Evolutionary conservation across 2,797 vertebrate species (phyloP).

Genomic region (Hylomyscus alleni): DNA sequence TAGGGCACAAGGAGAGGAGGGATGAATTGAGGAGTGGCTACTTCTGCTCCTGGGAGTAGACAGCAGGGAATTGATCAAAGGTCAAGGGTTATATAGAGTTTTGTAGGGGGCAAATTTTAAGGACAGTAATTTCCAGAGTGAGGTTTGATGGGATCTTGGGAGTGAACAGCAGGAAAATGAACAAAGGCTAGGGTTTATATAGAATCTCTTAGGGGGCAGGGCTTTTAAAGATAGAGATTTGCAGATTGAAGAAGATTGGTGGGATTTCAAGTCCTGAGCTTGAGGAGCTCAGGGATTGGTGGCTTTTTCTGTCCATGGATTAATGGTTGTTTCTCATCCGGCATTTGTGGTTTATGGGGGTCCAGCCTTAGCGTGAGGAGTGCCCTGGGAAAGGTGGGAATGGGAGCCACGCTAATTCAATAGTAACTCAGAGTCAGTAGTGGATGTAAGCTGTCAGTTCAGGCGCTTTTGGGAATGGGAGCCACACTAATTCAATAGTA

Average conservation of each 20-base stretch:
- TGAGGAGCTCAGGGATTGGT: neutral
- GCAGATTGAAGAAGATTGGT: neutral
- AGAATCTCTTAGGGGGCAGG: neutral
- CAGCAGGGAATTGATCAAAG: too few relatives aligned
- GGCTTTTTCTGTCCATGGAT: neutral
- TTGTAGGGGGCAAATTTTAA: too few relatives aligned
- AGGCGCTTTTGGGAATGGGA: too few relatives aligned
- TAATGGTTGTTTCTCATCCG: too few relatives aligned
- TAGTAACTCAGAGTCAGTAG: neutral
- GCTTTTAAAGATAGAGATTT: neutral
- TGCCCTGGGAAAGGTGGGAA: neutral
- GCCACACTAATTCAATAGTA: neutral
- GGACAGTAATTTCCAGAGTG: too few relatives aligned
- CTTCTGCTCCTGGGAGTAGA: too few relatives aligned
- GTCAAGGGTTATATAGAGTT: too few relatives aligned
- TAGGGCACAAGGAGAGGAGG: neutral
- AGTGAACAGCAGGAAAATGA: too few relatives aligned
- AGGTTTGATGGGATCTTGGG: too few relatives aligned
- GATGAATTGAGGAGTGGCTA: too few relatives aligned
- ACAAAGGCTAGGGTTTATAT: neutral
- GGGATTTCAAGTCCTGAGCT: neutral
- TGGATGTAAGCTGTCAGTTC: neutral
- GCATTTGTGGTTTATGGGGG: too few relatives aligned
- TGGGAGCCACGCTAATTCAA: neutral
- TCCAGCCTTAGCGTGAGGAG: neutral